phyloP scores from a whole-genome alignment of 2,797 vertebrate genomes.

The Anolis apletophallus region DNA sequence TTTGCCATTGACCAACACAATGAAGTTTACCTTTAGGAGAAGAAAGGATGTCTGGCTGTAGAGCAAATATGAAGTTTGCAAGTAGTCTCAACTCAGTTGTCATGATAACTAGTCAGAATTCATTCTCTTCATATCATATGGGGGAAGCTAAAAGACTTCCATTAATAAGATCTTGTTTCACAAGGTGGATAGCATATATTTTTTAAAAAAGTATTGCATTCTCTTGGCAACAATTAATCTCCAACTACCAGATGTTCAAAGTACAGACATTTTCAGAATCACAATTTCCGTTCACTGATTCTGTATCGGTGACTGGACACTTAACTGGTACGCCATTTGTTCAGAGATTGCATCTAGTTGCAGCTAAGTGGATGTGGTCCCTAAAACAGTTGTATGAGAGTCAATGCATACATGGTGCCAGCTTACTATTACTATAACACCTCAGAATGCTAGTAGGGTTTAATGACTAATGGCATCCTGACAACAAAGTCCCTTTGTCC shows the following conservation, averaged over 20 bases:
- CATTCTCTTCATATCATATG: conserved; percentile 32
- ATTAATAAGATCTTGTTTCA: conserved; percentile 40
- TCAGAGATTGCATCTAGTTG: background rate
- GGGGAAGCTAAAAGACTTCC: conserved; percentile 40
- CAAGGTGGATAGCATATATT: conserved; percentile 45
- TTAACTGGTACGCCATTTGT: background rate
- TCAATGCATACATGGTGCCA: background rate
- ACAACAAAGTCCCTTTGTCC: background rate
- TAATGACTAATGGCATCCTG: background rate
- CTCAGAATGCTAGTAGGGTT: background rate
- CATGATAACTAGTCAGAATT: conserved; percentile 22
- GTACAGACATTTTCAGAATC: background rate
- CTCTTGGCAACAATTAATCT: conserved; percentile 38
- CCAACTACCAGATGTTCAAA: background rate
- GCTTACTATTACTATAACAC: background rate
- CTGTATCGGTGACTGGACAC: too few relatives aligned
- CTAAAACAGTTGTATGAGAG: background rate
- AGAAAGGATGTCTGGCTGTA: background rate
- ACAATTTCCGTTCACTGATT: background rate
- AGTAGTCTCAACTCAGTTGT: background rate
- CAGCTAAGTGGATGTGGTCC: background rate
- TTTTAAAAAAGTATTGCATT: conserved; percentile 42
- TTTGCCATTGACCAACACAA: conserved; percentile 17
- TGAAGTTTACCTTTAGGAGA: conserved; percentile 1
- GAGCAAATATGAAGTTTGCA: conserved; percentile 42